phyloP scores from a whole-genome alignment of 2,888 invertebrate genomes.

The Epicampocera succincta region DNA sequence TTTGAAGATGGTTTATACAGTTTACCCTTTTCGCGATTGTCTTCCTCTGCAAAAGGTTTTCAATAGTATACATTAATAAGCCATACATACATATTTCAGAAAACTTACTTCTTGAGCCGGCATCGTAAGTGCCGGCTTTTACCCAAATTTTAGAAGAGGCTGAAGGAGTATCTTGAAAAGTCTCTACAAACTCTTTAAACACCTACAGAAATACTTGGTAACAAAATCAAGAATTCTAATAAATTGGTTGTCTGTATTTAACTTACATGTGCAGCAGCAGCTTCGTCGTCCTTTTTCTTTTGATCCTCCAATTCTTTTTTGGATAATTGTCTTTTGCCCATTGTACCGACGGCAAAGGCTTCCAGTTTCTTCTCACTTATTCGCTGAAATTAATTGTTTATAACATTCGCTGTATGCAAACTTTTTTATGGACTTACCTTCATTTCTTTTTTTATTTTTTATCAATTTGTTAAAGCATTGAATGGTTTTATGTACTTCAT shows the following conservation, averaged over 20 bases:
- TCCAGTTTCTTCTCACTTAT: slow-evolving; percentile 88
- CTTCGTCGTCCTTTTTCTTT: slow-evolving; percentile 93
- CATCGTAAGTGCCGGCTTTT: slow-evolving; percentile 98
- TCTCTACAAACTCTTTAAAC: slow-evolving; percentile 98
- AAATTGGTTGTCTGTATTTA: background rate
- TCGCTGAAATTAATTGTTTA: slow-evolving; percentile 79
- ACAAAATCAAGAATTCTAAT: too few relatives aligned
- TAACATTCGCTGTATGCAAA: background rate
- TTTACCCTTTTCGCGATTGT: slow-evolving; percentile 93
- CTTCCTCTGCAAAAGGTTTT: slow-evolving; percentile 87
- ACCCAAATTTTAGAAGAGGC: slow-evolving; percentile 96
- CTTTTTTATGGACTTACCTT: slow-evolving; percentile 43
- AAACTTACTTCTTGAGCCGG: slow-evolving; percentile 91
- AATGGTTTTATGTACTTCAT: too few relatives aligned
- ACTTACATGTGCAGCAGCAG: slow-evolving; percentile 93
- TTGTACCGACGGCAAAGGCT: slow-evolving; percentile 88
- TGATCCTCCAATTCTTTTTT: slow-evolving; percentile 93
- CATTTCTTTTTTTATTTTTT: slow-evolving; percentile 30
- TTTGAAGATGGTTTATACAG: slow-evolving; percentile 95
- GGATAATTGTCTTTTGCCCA: slow-evolving; percentile 88
- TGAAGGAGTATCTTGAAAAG: slow-evolving; percentile 94
- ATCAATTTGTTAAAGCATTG: background rate
- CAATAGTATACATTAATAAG: background rate
- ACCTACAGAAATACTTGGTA: slow-evolving; percentile 86
- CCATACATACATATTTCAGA: background rate